phyloP scores from a whole-genome alignment of 2,113 vertebrate genomes.

The Malurus melanocephalus region DNA sequence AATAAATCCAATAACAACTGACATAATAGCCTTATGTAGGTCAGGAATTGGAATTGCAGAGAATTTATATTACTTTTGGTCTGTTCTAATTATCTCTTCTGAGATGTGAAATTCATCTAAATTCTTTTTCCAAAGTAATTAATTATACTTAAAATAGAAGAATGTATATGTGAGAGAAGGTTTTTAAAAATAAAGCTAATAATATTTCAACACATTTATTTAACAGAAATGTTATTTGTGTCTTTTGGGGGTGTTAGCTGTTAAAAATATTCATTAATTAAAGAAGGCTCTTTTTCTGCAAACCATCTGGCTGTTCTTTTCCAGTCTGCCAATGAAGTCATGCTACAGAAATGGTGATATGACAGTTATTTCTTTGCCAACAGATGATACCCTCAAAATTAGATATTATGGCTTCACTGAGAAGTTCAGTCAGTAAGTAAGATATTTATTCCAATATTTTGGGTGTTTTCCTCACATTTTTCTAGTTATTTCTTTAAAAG shows the following conservation, averaged over 20 bases:
- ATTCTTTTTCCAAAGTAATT: neutral
- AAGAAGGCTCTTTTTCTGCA: neutral
- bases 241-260: neutral
- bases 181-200: slow-evolving; percentile 8
- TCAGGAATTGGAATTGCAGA: neutral
- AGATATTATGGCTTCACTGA: neutral
- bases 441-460: neutral
- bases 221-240: slow-evolving; percentile 23
- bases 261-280: slow-evolving; percentile 35
- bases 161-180: neutral
- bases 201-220: slow-evolving; percentile 23
- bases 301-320: slow-evolving; percentile 55
- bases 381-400: neutral
- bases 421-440: neutral
- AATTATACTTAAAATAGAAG: neutral
- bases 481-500: neutral
- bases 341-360: slow-evolving; percentile 13
- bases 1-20: neutral
- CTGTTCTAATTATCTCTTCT: neutral
- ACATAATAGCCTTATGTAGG: neutral
- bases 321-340: slow-evolving; percentile 37
- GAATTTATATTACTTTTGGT: neutral
- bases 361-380: slow-evolving; percentile 31
- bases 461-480: neutral
- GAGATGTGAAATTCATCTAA: neutral